A percentile compares a stretch with the other conserved stretches of the same genome.
phyloP scores from a whole-genome alignment of 2,113 vertebrate genomes.

The Turnix velox region DNA sequence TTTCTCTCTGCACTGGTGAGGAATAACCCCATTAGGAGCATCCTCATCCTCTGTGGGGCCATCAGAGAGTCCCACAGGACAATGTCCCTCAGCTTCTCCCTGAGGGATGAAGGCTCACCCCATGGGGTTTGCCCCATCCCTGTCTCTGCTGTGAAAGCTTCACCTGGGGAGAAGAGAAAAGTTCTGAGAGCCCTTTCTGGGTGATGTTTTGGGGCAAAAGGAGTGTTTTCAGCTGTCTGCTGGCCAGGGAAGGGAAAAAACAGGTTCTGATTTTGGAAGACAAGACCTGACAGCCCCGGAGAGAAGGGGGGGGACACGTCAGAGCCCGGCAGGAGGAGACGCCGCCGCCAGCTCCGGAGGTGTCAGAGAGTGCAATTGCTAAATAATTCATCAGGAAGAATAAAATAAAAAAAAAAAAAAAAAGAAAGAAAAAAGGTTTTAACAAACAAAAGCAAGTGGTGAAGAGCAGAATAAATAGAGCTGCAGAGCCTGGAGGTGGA shows the following conservation, averaged over 20 bases:
- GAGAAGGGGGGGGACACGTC: background rate
- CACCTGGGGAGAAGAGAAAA: background rate
- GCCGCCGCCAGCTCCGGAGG: background rate
- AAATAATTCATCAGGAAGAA: slow-evolving; percentile 46
- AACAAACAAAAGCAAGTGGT: background rate
- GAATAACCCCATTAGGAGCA: background rate
- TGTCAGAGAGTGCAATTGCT: background rate
- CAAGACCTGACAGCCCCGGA: background rate
- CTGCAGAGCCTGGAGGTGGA: too few relatives aligned
- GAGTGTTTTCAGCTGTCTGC: background rate
- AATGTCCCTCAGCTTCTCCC: background rate
- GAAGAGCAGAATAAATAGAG: background rate
- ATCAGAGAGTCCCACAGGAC: fast-evolving
- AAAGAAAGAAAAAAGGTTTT: background rate
- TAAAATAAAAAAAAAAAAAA: background rate
- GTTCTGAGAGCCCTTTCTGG: fast-evolving
- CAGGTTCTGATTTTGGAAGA: background rate
- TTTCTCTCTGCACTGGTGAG: background rate
- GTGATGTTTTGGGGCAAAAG: background rate
- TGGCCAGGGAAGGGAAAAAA: background rate
- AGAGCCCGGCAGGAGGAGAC: background rate
- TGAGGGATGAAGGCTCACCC: background rate
- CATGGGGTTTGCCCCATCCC: fast-evolving
- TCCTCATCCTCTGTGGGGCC: fast-evolving
- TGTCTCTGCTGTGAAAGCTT: background rate